Evolutionary conservation across 1,140 invertebrate genomes (phyloP), one percentile per base, ranked within the genome.

Genomic region (Achatina immaculata): DNA sequence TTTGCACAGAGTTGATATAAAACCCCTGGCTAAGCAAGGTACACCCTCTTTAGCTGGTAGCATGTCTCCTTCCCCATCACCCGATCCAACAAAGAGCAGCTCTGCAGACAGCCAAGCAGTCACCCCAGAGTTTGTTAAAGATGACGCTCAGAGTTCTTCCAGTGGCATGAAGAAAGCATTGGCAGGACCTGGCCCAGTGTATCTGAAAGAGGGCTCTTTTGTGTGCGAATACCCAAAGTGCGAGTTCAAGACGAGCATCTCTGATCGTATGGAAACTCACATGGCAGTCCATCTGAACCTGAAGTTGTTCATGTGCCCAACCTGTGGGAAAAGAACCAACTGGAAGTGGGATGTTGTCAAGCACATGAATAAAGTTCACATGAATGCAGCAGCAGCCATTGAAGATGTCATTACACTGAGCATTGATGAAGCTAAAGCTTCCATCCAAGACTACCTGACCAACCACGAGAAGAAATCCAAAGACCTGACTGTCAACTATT

Each of bases 291-390:
- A 91, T 73, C 82, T 86, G 45, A 90, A 91, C 76, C 69, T 91
- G 0, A 91, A 90, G 73, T 84, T 84, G 48, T 92, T 89, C 81
- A 89, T 88, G 86, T 91, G 90, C 83, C 88, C 89, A 4, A 80
- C 87, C 16, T 91, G 90, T 85, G 89, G 89, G 21, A 83, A 85
- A 19, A 81, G 90, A 34, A 86, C 89, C 43, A 91, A 91, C 81
- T 90, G 89, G 87, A 90, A 90, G 78, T 92, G 90, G 90, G 90
- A 92, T 77, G 87, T 91, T 14, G 85, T 88, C 11, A 92, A 92
- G 81, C 91, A 92, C 73, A 89, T 92, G 62, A 82, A 85, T n/a
- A 86, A 84, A 40, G 78, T 80, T 36, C 78, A 68, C 38, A 86
- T 84, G 71, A 90, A 92, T 75, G 85, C 87, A 1, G 84, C 86